Conservation (phyloP, 2,113 vertebrate genomes). For the Pteruthius melanotis region DNA sequence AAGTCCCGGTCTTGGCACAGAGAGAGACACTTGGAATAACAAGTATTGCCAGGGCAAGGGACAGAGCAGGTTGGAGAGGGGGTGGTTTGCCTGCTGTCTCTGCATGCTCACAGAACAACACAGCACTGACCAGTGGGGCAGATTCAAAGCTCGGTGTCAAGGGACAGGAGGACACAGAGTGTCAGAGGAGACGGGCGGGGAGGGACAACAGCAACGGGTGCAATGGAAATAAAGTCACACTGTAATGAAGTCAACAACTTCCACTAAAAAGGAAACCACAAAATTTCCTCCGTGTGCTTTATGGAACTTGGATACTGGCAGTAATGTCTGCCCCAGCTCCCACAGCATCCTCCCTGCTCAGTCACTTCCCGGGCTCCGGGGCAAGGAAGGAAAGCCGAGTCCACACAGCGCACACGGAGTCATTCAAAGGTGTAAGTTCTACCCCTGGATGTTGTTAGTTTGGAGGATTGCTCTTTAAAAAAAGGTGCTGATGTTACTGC, state of each 20-base stretch:
- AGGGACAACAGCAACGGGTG: background rate
- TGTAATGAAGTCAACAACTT: slow-evolving; percentile 21
- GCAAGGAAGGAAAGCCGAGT: background rate
- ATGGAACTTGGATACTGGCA: background rate
- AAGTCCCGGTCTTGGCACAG: background rate
- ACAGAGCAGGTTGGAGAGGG: background rate
- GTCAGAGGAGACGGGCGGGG: background rate
- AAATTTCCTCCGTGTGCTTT: background rate
- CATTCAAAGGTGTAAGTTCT: slow-evolving; percentile 11
- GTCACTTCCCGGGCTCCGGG: background rate
- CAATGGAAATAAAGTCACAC: background rate
- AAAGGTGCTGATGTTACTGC: slow-evolving; percentile 20
- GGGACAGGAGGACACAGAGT: background rate
- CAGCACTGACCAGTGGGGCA: background rate
- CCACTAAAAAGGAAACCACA: slow-evolving; percentile 56
- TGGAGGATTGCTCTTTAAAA: background rate
- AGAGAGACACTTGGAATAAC: background rate
- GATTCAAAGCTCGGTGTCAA: background rate
- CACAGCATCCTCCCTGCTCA: background rate
- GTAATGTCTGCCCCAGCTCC: background rate
- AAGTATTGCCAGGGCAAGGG: background rate
- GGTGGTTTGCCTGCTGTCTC: background rate
- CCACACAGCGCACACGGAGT: background rate
- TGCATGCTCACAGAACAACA: background rate
- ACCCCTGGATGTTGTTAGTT: slow-evolving; percentile 38